These are phyloP conservation scores for Chloroceryle aenea DNA, from an alignment of 2,113 vertebrate species.

Conservation along the genomic window DNA sequence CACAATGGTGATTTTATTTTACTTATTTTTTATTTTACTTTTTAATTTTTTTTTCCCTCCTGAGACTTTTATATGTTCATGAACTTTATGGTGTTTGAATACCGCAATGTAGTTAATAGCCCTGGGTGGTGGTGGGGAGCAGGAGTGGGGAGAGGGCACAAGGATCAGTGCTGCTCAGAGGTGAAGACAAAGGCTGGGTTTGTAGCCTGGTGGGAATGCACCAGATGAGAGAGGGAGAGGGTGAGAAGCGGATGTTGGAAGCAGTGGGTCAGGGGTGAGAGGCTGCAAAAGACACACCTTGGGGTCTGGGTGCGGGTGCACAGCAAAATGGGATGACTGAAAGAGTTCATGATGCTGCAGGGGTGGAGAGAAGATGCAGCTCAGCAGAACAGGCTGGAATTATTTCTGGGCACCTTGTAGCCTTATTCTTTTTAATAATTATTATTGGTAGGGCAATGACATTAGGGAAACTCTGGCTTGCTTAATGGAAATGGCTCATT, in stretches of 20 bases:
- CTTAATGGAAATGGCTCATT: background rate
- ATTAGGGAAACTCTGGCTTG: background rate
- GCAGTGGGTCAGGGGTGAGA: background rate
- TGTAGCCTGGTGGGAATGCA: background rate
- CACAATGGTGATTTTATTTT: background rate
- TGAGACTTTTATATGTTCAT: background rate
- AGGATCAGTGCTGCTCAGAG: background rate
- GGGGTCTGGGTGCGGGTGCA: fast-evolving
- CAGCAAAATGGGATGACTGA: background rate
- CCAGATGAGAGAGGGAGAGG: background rate
- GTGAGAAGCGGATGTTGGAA: background rate
- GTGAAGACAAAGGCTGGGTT: background rate
- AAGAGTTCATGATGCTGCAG: background rate
- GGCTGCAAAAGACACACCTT: background rate
- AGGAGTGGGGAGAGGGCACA: background rate
- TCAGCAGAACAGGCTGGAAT: background rate
- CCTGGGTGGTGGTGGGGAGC: fast-evolving
- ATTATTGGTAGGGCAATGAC: fast-evolving
- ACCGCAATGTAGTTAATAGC: background rate
- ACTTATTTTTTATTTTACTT: background rate
- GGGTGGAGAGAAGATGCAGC: background rate
- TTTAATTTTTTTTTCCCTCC: no score
- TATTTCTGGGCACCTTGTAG: background rate
- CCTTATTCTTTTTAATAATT: background rate
- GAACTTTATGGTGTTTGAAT: background rate